Evolutionary conservation across 2,113 vertebrate genomes (phyloP).

Genomic region (Erinaceus europaeus): DNA sequence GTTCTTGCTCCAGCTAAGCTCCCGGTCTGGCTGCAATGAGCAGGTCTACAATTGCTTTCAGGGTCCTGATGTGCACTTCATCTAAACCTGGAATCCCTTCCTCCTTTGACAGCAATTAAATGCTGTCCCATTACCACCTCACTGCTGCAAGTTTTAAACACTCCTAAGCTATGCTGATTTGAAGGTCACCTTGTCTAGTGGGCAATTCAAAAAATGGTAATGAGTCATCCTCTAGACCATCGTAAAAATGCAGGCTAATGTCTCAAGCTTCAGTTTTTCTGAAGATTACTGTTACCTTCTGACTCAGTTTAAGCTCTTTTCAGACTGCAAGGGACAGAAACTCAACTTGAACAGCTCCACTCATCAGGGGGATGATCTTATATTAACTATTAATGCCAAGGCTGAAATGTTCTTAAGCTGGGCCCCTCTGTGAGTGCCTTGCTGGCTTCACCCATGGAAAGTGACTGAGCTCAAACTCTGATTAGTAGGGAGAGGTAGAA

Average conservation of each 20-base stretch:
- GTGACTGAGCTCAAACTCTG: no score
- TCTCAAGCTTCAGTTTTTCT: not conserved
- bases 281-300: not conserved
- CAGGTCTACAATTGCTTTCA: not conserved
- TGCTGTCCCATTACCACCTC: not conserved
- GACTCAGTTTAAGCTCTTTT: not conserved
- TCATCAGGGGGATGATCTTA: not conserved
- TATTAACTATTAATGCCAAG: not conserved
- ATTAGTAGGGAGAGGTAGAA: no score
- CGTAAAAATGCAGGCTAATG: not conserved
- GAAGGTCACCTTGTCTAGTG: not conserved
- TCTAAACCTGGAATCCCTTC: not conserved
- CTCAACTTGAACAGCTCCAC: not conserved
- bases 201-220: not conserved
- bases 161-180: not conserved
- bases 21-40: not conserved
- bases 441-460: no score
- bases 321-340: not conserved
- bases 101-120: not conserved
- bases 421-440: no score
- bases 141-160: not conserved
- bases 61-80: not conserved
- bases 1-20: not conserved
- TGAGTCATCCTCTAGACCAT: not conserved
- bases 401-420: not conserved